phyloP scores from a whole-genome alignment of 2,113 vertebrate genomes.

The Vidua macroura region DNA sequence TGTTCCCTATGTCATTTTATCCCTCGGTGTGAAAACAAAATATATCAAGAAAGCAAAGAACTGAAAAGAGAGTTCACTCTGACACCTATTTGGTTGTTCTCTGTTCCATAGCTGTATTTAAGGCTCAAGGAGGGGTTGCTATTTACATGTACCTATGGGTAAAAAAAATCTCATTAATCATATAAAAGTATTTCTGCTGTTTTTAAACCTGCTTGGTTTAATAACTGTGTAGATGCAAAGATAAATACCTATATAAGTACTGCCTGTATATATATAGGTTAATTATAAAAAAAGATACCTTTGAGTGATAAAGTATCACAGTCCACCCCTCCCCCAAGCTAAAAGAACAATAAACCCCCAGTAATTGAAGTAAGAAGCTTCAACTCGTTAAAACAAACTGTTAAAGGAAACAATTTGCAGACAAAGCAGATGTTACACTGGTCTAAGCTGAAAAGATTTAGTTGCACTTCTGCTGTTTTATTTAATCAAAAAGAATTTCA shows the following conservation, averaged over 20 bases:
- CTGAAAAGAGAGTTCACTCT: not conserved
- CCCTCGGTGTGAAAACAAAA: not conserved
- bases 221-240: not conserved
- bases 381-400: not conserved
- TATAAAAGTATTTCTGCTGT: not conserved
- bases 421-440: not conserved
- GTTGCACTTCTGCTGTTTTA: not conserved
- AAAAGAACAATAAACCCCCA: not conserved
- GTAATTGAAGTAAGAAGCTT: not conserved
- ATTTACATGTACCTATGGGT: not conserved
- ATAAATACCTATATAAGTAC: not conserved
- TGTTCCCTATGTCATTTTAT: not conserved
- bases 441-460: not conserved
- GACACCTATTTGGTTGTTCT: not conserved
- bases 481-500: not conserved
- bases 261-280: not conserved
- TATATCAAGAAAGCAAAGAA: not conserved
- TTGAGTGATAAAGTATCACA: not conserved
- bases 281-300: not conserved
- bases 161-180: not conserved
- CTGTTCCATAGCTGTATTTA: not conserved
- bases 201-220: not conserved
- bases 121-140: not conserved
- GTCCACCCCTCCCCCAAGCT: rapidly evolving
- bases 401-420: conserved; percentile 1